Evolutionary conservation across 2,888 invertebrate genomes (phyloP).

Genomic region (Cataglyphis cursor): DNA sequence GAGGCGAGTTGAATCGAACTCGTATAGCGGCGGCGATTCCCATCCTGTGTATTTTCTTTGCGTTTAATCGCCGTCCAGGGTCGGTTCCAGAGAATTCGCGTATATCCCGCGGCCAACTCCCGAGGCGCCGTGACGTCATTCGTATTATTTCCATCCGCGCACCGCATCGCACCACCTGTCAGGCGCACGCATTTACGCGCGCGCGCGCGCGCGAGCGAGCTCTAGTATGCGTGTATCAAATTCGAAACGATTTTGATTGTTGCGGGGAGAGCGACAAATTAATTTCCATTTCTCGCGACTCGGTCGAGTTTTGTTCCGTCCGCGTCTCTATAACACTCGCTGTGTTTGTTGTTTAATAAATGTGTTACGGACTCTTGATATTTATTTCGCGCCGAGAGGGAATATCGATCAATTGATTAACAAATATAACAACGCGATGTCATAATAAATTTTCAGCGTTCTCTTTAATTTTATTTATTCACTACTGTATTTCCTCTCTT

Average conservation of each 20-base stretch:
- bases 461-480: constrained; percentile 8
- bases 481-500: background rate
- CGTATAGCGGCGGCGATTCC: background rate
- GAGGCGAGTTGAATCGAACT: background rate
- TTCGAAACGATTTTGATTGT: constrained; percentile 61
- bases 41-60: constrained; percentile 77
- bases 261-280: constrained; percentile 50
- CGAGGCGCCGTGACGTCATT: constrained; percentile 65
- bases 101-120: constrained; percentile 1
- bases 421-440: background rate
- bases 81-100: constrained; percentile 42
- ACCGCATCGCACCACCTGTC: constrained; percentile 52
- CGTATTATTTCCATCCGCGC: constrained; percentile 46
- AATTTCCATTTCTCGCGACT: constrained; percentile 37
- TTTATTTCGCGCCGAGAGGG: constrained; percentile 6
- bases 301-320: background rate
- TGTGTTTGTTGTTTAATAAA: constrained; percentile 21
- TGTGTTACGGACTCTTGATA: constrained; percentile 14
- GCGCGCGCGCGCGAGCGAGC: constrained; percentile 5
- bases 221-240: constrained; percentile 47
- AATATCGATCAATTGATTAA: constrained; percentile 26
- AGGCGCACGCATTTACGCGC: constrained; percentile 42
- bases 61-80: constrained; percentile 76
- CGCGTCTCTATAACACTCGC: background rate
- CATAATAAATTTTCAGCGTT: constrained; percentile 24